phyloP scores from a whole-genome alignment of 2,113 vertebrate genomes.

The Dicerorhinus sumatrensis region DNA sequence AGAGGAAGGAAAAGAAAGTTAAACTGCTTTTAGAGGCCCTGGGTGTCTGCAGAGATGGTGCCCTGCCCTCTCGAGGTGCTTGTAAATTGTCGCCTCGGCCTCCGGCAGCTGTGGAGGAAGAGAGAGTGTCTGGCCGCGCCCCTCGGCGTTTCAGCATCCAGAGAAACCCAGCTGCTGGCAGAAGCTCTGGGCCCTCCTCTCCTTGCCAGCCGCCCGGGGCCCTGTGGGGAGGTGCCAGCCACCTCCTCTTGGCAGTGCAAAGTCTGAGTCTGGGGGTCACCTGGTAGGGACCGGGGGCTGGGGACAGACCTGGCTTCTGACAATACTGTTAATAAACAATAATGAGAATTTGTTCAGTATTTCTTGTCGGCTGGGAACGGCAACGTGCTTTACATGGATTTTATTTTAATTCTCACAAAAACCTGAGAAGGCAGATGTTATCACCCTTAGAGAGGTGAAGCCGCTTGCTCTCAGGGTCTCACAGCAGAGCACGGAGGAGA shows the following conservation, averaged over 20 bases:
- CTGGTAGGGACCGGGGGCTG: background rate
- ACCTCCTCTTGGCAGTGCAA: background rate
- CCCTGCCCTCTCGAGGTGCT: background rate
- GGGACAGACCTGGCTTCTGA: background rate
- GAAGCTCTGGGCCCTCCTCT: fast-evolving
- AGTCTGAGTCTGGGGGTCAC: background rate
- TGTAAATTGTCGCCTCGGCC: background rate
- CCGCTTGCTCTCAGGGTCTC: background rate
- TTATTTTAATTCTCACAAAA: slow-evolving; percentile 9
- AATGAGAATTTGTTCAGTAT: background rate
- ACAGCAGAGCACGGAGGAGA: background rate
- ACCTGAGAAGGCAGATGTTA: background rate
- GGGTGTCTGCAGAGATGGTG: background rate
- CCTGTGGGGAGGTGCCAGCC: fast-evolving
- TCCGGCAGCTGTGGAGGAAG: background rate
- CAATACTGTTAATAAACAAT: background rate
- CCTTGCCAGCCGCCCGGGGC: background rate
- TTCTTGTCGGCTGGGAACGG: background rate
- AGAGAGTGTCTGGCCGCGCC: background rate
- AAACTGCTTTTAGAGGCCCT: background rate
- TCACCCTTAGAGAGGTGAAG: background rate
- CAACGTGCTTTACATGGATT: background rate
- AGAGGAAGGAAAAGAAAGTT: background rate
- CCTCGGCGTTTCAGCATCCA: background rate
- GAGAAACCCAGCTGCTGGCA: background rate